Conservation (phyloP, 2,888 invertebrate genomes). For the Argyresthia albistria region DNA sequence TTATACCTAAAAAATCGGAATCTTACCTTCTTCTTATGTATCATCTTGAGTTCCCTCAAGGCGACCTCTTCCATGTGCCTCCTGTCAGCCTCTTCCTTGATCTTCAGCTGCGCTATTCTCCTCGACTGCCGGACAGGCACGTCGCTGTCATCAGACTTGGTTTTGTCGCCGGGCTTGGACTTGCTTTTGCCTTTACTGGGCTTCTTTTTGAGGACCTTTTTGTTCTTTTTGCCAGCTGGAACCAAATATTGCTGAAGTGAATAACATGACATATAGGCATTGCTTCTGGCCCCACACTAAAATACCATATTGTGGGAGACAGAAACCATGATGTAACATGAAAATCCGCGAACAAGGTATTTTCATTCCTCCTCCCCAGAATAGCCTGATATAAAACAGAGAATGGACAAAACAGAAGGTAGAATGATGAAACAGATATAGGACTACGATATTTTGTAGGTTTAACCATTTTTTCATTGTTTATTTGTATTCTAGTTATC, state of each 20-base stretch:
- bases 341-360: too few relatives aligned
- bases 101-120: constrained; percentile 89
- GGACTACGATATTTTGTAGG: too few relatives aligned
- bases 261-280: too few relatives aligned
- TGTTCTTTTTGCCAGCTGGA: constrained; percentile 49
- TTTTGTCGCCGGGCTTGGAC: constrained; percentile 13
- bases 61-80: constrained; percentile 83
- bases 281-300: too few relatives aligned
- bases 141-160: not conserved
- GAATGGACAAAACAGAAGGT: too few relatives aligned
- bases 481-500: too few relatives aligned
- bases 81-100: constrained; percentile 87
- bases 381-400: too few relatives aligned
- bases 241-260: not conserved
- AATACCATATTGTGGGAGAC: too few relatives aligned
- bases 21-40: constrained; percentile 67
- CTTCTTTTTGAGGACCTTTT: constrained; percentile 44
- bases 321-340: too few relatives aligned
- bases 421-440: too few relatives aligned
- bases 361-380: too few relatives aligned
- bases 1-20: not conserved
- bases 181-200: constrained; percentile 17
- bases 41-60: constrained; percentile 76
- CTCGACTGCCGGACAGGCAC: constrained; percentile 82
- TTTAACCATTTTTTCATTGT: too few relatives aligned